Base-by-base conservation (phyloP, 2,888 invertebrate species). In the Cloeon dipterum region DNA sequence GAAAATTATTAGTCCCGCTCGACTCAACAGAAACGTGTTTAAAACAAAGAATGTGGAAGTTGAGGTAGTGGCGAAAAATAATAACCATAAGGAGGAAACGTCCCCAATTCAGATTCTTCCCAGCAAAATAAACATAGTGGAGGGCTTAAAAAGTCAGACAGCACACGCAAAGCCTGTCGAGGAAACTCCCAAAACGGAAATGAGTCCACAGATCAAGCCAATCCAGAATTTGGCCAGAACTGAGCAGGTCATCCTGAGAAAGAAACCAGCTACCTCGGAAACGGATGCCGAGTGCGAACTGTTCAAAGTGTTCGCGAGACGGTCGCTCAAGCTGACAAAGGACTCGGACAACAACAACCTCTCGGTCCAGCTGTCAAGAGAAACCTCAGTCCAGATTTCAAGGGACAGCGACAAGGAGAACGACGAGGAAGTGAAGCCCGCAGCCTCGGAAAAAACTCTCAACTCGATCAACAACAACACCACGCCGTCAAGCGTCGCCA, bases 291-390 rank as follows among this genome's bases (percentile, higher is more conserved):
- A 77, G 51, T 78, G 79, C 0, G 79, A 79, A 54, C 52, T 79
- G 7, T 72, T 79, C 69, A 79, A 79, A 56, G 81, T 81, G 1
- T 81, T 81, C 50, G 79, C 79, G 0, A 59, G 81, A 32, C 58
- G 79, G 39, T 81, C 79, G n/a, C 57, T 81, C 0, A 81, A 81
- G 56, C 59, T 77, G n/a, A 23, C 7, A 8, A 76, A 75, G 57
- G 77, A 78, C 46, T 57, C 58, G 4, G 76, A 77, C 46, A 62
- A 61, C 1, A 62, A 61, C 1, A 42, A 42, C 14, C 50, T 51
- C 19, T 54, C 53, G 3, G n/a, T n/a, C n/a, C 54, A 51, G 19
- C n/a, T 34, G 5, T 59, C 61, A 48, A n/a, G n/a, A n/a, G 62
- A 61, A 36, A 64, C 64, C 41, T 61, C 63, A 20, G 63, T 61